Evolutionary conservation across 2,797 vertebrate species (phyloP), one percentile per base, ranked within the genome.

Genomic region (Eulemur rubriventer): DNA sequence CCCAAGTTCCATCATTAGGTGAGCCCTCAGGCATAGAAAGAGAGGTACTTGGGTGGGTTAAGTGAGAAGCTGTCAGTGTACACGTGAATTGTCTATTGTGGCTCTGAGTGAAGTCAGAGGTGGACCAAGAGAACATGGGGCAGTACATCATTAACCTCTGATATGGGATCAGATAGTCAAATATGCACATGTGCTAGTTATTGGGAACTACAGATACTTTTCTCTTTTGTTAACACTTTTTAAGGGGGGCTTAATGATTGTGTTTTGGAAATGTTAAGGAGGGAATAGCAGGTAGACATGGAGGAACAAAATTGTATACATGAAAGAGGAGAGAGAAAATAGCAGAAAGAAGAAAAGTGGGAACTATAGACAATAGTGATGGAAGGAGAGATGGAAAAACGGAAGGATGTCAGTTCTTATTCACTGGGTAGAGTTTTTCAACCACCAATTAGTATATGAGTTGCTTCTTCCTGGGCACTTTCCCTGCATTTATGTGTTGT

Each of bases 201-300:
- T 59, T 33, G 14, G 43, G 43, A 70, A n/a, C 48, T 55, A 57
- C 14, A 38, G 41, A 67, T 72, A 24, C 2, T 70, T 91, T 86
- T 81, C 52, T n/a, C 22, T 73, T 70, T 84, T 48, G 48, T 83
- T 91, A 84, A 92, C 33, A 76, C 24, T 61, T 70, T 35, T 41
- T 10, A 9, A 5, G 1, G 1, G 11, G 2, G 41, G 6, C 5
- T 18, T 73, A 63, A 57, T 81, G 59, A 80, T 8, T 84, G 13
- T 70, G 41, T 69, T 96, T 96, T 96, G 41, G 33, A 92, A 95
- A 87, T 87, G 14, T 59, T 30, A 73, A 13, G 35, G 11, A 95
- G 50, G 86, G 9, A 93, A 72, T 81, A 41, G 38, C 63, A 95
- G 50, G 38, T 63, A 18, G 65, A 86, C 20, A 38, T 73, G 41